Evolutionary conservation across 1,140 invertebrate genomes (phyloP), one percentile per base, ranked within the genome.

Genomic region (Anoplophora glabripennis): DNA sequence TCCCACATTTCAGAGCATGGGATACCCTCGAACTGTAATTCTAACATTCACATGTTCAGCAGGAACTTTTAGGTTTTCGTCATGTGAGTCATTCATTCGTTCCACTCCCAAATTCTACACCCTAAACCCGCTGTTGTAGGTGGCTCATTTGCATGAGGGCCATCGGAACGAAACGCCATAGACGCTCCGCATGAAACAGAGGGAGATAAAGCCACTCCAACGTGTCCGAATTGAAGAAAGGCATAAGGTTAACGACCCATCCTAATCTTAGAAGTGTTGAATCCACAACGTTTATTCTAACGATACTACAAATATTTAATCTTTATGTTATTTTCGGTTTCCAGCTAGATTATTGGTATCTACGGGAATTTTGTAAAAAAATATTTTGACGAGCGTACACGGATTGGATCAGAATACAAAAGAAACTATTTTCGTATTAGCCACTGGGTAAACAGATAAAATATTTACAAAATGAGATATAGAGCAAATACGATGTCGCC

Each of bases 191-290:
- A 7, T 7, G 38, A 41, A 7, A 2, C n/a, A 41, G 38, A 41
- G 15, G n/a, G 38, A 41, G 38, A n/a, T 41, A 41, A 15, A 41
- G 7, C 21, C 21, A 15, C 15, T 41, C 2, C 15, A 7, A 41
- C 15, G 38, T 41, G 37, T 57, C 48, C 41, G 17, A 42, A 51
- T 40, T 51, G 44, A 14, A 46, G 35, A 57, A 44, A 53, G 49
- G 57, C 47, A 33, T 56, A 55, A 57, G 59, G 59, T 61, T 61
- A 61, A 61, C 59, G 59, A 61, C 59, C 59, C 59, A 61, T 61
- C 59, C 59, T 61, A 61, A 61, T 61, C 59, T 61, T 61, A 61
- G 59, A 55, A 41, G 53, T 55, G 59, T 61, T 61, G 59, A 56
- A 56, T 55, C 59, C 38, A 55, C 53, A 17, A 41, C n/a, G n/a